A percentile compares a stretch with the other conserved stretches of the same genome.
Conservation (phyloP, 2,888 invertebrate genomes). For the Tridacna crocea region DNA sequence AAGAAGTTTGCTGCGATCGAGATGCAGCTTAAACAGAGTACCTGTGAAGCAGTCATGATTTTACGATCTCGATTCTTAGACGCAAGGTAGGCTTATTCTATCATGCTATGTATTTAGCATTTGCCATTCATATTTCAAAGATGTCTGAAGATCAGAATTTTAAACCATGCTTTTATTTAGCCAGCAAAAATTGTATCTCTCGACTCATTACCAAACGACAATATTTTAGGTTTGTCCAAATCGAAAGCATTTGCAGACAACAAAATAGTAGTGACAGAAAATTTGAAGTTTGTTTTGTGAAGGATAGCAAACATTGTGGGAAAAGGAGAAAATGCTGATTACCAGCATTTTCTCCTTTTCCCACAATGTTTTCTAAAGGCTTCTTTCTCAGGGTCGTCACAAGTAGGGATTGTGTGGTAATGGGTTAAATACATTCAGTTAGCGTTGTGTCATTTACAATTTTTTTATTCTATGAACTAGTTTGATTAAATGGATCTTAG, state of each 20-base stretch:
- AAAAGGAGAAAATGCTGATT: neutral
- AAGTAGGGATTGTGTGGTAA: neutral
- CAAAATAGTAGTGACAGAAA: no score
- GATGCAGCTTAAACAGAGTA: conserved; percentile 98
- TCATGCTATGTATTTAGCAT: no score
- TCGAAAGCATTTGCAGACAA: no score
- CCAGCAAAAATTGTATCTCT: no score
- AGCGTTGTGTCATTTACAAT: neutral
- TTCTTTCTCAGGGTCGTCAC: neutral
- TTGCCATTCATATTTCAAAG: no score
- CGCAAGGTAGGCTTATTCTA: conserved; percentile 87
- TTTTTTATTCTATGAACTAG: neutral
- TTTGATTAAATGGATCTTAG: no score
- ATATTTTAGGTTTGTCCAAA: no score
- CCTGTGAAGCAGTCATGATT: conserved; percentile 99
- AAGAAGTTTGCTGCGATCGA: conserved; percentile 86
- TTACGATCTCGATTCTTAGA: conserved; percentile 92
- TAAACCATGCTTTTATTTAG: no score
- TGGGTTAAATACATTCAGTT: neutral
- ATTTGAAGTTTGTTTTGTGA: no score
- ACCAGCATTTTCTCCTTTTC: neutral
- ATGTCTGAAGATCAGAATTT: no score
- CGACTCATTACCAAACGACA: no score
- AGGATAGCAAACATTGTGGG: neutral
- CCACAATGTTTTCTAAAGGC: neutral